Base-by-base conservation (phyloP, 2,797 vertebrate genomes). In the Nannoperca australis region DNA sequence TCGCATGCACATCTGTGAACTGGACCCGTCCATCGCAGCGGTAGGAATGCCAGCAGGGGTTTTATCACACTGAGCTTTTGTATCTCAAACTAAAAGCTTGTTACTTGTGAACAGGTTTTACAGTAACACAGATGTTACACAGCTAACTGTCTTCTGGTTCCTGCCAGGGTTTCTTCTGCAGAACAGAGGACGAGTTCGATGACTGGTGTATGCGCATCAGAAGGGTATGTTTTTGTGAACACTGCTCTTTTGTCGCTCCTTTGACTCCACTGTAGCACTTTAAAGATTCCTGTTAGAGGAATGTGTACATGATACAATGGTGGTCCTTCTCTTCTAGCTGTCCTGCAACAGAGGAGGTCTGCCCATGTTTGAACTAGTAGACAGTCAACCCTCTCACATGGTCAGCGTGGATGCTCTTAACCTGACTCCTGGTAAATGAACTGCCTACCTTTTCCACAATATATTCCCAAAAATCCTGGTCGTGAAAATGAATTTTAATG, bases 331-430 rank as follows among this genome's bases (percentile, higher is more conserved):
- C 68, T 85, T 73, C 38, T 87, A 99, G 98, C 81, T 98, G 79
- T 97, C 97, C n/a, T 94, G 95, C 88, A 96, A 95, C 36, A 96
- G 94, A 92, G 97, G 97, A 1, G 96, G 95, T 0, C 93, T 99
- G 83, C 97, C 97, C 1, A 99, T 99, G 98, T 99, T 99, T 7
- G 98, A 99, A 51, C 94, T 99, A 22, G 97, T 99, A 1, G 97
- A 99, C 73, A 97, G 95, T 86, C 97, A 99, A 90, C 98, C 97
- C 0, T 96, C 96, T 0, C 97, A 98, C 87, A 95, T 99, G 93
- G 97, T 97, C 94, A 96, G 95, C 58, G 92, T 97, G 0, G 98
- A 99, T 0, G 93, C 97, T 81, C 95, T 99, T 38, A 99, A 97
- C 94, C 96, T 99, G 73, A 99, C 98, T 47, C 96, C 98, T 89